A percentile compares a stretch with the other conserved stretches of the same genome.
Evolutionary conservation across 2,113 vertebrate genomes (phyloP).

Genomic region (Macheiramphus alcinus): DNA sequence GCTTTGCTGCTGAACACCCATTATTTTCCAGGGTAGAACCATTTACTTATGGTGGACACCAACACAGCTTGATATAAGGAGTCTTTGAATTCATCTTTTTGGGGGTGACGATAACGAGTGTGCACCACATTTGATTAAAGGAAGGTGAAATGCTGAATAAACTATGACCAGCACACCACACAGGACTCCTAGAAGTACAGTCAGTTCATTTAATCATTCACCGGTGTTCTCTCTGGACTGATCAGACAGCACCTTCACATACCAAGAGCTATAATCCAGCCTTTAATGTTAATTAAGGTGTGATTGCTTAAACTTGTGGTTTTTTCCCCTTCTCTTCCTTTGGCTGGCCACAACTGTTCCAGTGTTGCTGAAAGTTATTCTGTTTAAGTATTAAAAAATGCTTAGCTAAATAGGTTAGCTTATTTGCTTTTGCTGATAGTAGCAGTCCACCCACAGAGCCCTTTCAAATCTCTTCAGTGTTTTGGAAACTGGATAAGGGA

Average conservation of each 20-base stretch:
- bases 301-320: neutral
- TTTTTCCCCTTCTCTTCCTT: neutral
- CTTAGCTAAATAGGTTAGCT: constrained; percentile 64
- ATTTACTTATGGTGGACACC: neutral
- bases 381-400: constrained; percentile 65
- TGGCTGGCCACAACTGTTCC: constrained; percentile 10
- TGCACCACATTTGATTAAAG: neutral
- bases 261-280: neutral
- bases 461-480: constrained; percentile 68
- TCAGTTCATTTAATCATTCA: neutral
- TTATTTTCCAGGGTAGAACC: neutral
- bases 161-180: neutral
- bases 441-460: constrained; percentile 69
- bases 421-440: constrained; percentile 78
- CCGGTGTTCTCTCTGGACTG: neutral
- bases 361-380: constrained; percentile 46
- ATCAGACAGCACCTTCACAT: neutral
- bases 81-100: neutral
- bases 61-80: neutral
- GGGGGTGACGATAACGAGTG: neutral
- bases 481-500: constrained; percentile 78
- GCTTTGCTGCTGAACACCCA: neutral
- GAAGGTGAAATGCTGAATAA: neutral
- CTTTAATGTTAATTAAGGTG: neutral
- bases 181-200: neutral